Conservation (phyloP, 92 coral and sea anemone genomes). For the Actinostola sp. region DNA sequence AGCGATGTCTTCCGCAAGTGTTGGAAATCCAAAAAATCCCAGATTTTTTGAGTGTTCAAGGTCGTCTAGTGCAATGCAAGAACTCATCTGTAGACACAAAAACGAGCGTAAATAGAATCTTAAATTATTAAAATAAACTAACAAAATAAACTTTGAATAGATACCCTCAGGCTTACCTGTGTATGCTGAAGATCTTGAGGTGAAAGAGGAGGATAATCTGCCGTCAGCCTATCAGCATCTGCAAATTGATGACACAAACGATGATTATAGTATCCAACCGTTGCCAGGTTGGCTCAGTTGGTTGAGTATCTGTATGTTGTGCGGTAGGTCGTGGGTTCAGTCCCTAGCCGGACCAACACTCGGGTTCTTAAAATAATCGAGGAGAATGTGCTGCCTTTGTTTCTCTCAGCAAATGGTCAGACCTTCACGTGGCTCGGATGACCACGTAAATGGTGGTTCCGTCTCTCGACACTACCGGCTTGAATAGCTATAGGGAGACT, state of each 20-base stretch:
- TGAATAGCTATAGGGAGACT: too few species aligned
- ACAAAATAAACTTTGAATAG: too few species aligned
- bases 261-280: background rate
- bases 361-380: too few species aligned
- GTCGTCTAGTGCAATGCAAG: constrained; percentile 8
- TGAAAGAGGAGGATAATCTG: constrained; percentile 10
- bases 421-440: too few species aligned
- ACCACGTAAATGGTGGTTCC: too few species aligned
- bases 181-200: background rate
- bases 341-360: too few species aligned
- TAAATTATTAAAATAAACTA: background rate
- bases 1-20: constrained; percentile 5
- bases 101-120: background rate
- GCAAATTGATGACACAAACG: background rate
- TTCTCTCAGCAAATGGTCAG: too few species aligned
- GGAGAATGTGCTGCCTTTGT: too few species aligned
- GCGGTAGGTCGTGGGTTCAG: background rate
- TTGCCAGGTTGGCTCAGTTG: background rate
- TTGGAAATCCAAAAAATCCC: constrained; percentile 26
- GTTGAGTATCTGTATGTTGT: background rate
- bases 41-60: background rate
- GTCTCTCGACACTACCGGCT: too few species aligned
- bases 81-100: constrained; percentile 3
- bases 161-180: too few species aligned
- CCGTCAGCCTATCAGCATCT: constrained; percentile 16